Evolutionary conservation across 1,140 invertebrate genomes (phyloP), one percentile per base, ranked within the genome.

Genomic region (Meteorus sp.): DNA sequence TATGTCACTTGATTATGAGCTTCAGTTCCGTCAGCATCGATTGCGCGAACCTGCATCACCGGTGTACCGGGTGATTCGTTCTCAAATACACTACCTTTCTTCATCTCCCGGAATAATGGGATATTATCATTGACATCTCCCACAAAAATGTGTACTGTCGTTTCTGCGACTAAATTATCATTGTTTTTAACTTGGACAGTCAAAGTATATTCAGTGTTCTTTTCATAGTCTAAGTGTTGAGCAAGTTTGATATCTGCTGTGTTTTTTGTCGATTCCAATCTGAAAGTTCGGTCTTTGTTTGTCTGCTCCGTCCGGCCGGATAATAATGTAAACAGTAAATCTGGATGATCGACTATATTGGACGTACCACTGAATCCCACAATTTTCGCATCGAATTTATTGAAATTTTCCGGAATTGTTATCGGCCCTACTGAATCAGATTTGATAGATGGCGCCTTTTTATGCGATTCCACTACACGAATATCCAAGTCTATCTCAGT

Each of bases 91-190:
- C 84, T 90, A 1, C 89, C 92, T 43, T 85, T 85, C 62, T 87
- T 83, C 9, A 90, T 84, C 75, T 92, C 89, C 7, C 83, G 87
- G 70, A 94, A 95, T 59, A 85, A 85, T 0, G 93, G 93, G 63
- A 92, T 90, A 68, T 93, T 91, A 71, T 95, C 93, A 66, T 95
- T 95, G 0, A 93, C 92, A 67, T 95, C 93, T 68, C 86, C 80
- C 1, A 94, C 82, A 69, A 88, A 84, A 19, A 95, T 89, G 56
- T 86, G 86, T 3, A 95, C 83, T 37, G 85, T 84, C 3, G 87
- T 89, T 78, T 92, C 90, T 6, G 89, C 85, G 5, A 86, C 88
- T 67, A 93, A 76, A 67, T 87, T 86, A 69, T 88, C 89, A 67
- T 91, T 91, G 74, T 95, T 95, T 78, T 84, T 81, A 54, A 91